These are phyloP conservation scores for Adineta ricciae DNA, from an alignment of 2,888 invertebrate species.

Conservation along the genomic window DNA sequence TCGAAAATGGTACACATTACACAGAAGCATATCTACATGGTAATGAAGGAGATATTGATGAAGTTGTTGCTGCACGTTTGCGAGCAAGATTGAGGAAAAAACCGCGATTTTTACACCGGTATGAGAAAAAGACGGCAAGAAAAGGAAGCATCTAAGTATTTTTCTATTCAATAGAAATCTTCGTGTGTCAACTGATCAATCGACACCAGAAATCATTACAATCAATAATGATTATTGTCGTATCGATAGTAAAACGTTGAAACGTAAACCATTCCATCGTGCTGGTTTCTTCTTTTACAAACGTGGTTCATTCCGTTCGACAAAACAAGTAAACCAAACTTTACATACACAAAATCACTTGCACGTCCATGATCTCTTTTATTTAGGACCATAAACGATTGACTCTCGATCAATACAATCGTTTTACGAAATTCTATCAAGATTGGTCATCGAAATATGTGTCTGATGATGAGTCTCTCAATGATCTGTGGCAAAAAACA, in stretches of 20 bases:
- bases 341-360: no score
- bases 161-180: no score
- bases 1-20: neutral
- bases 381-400: neutral
- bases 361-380: no score
- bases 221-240: conserved; percentile 8
- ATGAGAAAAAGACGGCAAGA: no score
- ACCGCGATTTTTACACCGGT: conserved; percentile 2
- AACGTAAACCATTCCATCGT: neutral
- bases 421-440: neutral
- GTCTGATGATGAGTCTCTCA: neutral
- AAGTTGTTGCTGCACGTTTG: neutral
- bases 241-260: neutral
- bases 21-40: neutral
- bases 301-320: neutral
- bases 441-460: neutral
- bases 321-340: neutral
- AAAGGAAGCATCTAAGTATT: neutral
- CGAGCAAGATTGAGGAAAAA: neutral
- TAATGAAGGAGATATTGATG: neutral
- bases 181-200: neutral
- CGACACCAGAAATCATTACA: neutral
- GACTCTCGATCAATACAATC: neutral
- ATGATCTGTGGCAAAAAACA: neutral
- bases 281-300: neutral